Evolutionary conservation across 2,888 invertebrate species (phyloP).

Genomic region (Beris morrisii): DNA sequence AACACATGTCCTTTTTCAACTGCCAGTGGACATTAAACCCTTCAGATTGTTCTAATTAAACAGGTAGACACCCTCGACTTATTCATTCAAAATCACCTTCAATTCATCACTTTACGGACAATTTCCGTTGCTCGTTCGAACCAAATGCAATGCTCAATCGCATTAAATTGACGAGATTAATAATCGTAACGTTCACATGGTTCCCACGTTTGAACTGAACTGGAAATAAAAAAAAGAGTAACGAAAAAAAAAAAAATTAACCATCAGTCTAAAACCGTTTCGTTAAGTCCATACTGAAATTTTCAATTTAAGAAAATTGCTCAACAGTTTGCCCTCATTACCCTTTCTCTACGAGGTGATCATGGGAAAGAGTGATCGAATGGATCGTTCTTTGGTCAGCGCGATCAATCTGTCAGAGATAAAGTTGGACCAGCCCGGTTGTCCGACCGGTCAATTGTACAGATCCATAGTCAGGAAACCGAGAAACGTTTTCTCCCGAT

Average conservation of each 20-base stretch:
- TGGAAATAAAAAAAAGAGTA: too few species aligned
- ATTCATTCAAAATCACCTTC: constrained; percentile 13
- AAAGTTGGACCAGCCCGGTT: not conserved
- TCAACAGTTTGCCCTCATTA: constrained; percentile 28
- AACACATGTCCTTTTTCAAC: too few species aligned
- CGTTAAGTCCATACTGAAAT: constrained; percentile 22
- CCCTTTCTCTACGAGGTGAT: constrained; percentile 22
- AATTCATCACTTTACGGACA: constrained; percentile 31
- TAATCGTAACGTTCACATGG: constrained; percentile 8
- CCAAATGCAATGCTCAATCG: constrained; percentile 13
- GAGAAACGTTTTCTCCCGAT: not conserved
- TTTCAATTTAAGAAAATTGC: constrained; percentile 33
- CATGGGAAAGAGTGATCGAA: constrained; percentile 23
- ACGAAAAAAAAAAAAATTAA: constrained; percentile 9
- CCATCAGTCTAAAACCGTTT: constrained; percentile 19
- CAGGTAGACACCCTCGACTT: not conserved
- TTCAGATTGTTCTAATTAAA: too few species aligned
- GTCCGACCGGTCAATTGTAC: too few species aligned
- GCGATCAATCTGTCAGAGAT: constrained; percentile 23
- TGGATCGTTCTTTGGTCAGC: constrained; percentile 5
- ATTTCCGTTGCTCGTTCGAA: constrained; percentile 18
- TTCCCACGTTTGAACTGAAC: constrained; percentile 13
- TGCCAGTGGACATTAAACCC: too few species aligned
- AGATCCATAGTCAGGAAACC: not conserved
- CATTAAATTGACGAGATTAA: constrained; percentile 22